A percentile compares a stretch with the other conserved stretches of the same genome.
Evolutionary conservation across 1,140 invertebrate genomes (phyloP).

Genomic region (Hesperophylax magnus): DNA sequence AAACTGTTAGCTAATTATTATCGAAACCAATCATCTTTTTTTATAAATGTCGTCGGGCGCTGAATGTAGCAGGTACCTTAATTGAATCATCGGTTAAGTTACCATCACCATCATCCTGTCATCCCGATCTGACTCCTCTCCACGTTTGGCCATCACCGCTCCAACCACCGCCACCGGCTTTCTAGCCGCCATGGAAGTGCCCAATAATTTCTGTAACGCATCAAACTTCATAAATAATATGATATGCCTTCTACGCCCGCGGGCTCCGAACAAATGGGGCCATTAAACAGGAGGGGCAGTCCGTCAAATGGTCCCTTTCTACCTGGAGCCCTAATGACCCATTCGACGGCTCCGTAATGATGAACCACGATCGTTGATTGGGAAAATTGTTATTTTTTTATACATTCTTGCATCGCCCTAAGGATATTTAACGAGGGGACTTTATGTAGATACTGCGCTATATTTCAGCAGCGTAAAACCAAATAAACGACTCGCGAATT

Average conservation of each 20-base stretch:
- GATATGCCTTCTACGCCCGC: not conserved
- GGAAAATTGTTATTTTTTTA: slow-evolving; percentile 13
- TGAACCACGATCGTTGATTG: not conserved
- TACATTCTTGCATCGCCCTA: not conserved
- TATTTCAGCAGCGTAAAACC: too few species aligned
- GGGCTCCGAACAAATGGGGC: slow-evolving; percentile 38
- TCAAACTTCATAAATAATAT: slow-evolving; percentile 48
- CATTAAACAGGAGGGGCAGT: slow-evolving; percentile 55
- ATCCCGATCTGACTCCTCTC: too few species aligned
- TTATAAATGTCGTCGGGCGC: too few species aligned
- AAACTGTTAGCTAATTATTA: too few species aligned
- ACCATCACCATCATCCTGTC: too few species aligned
- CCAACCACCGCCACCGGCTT: slow-evolving; percentile 39
- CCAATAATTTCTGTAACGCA: slow-evolving; percentile 52
- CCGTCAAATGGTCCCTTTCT: not conserved
- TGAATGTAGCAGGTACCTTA: too few species aligned
- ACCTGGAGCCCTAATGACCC: slow-evolving; percentile 26
- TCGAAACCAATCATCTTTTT: too few species aligned
- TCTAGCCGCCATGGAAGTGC: slow-evolving; percentile 45
- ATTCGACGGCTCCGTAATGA: slow-evolving; percentile 9
- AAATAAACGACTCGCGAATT: too few species aligned
- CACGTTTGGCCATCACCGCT: not conserved
- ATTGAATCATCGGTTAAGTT: too few species aligned
- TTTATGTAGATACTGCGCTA: too few species aligned
- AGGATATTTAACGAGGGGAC: too few species aligned